phyloP scores from a whole-genome alignment of 2,113 vertebrate genomes.

The Miniopterus natalensis region DNA sequence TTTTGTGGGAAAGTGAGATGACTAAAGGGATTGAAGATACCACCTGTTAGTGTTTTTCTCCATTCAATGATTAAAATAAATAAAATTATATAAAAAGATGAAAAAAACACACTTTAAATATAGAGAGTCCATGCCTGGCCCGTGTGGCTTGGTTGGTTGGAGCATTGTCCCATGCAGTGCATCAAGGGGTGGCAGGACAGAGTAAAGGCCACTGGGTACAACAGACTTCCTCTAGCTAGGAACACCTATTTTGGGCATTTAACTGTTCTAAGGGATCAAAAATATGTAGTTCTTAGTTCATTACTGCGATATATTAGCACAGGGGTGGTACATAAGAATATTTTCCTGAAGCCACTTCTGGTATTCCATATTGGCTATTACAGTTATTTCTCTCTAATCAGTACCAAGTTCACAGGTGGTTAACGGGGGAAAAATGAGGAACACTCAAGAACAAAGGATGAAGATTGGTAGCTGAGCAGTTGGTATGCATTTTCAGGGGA shows the following conservation, averaged over 20 bases:
- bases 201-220: not conserved
- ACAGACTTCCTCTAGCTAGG: fast-evolving
- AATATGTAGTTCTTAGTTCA: not conserved
- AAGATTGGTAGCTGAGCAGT: not conserved
- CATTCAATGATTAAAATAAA: not conserved
- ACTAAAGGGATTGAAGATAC: not conserved
- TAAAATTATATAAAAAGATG: constrained; percentile 10
- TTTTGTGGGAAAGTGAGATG: not conserved
- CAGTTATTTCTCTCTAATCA: not conserved
- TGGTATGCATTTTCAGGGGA: constrained; percentile 29
- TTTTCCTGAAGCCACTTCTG: not conserved
- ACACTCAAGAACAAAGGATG: not conserved
- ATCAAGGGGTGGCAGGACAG: not conserved
- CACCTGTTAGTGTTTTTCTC: not conserved
- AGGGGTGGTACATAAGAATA: not conserved
- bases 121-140: not conserved
- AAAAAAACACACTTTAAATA: constrained; percentile 19
- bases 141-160: no score
- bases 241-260: not conserved
- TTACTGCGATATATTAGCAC: not conserved
- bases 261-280: not conserved
- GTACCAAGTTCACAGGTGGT: not conserved
- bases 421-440: not conserved
- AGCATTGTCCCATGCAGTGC: no score
- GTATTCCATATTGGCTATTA: not conserved